These are phyloP conservation scores for Gasteruption jaculator DNA, from an alignment of 2,888 invertebrate genomes.

Conservation along the genomic window DNA sequence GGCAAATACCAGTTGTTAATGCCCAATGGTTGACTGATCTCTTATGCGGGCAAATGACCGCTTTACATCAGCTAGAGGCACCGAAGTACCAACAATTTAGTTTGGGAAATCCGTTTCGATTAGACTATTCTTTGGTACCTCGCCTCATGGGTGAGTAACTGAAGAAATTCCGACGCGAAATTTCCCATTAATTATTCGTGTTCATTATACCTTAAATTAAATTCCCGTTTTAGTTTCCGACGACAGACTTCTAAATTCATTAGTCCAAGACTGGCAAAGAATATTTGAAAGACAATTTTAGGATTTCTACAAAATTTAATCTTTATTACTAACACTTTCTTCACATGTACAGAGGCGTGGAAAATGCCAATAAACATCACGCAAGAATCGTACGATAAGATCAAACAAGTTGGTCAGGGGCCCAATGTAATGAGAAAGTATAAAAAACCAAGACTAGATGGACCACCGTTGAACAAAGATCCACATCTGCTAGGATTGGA, in stretches of 20 bases:
- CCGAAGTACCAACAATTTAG: constrained; percentile 87
- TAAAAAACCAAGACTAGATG: constrained; percentile 47
- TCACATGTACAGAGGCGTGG: constrained; percentile 88
- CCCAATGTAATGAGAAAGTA: constrained; percentile 48
- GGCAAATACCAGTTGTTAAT: constrained; percentile 88
- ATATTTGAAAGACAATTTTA: too few species aligned
- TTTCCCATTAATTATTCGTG: neutral
- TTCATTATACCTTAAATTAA: constrained; percentile 2
- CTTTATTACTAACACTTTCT: constrained; percentile 12
- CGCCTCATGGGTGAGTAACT: constrained; percentile 80
- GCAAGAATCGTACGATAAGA: constrained; percentile 80
- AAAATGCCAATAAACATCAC: constrained; percentile 88
- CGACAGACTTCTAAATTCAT: too few species aligned
- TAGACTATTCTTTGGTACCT: constrained; percentile 81
- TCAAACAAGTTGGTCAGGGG: constrained; percentile 63
- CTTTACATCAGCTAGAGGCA: constrained; percentile 74
- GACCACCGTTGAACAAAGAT: constrained; percentile 43
- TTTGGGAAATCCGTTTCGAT: constrained; percentile 72
- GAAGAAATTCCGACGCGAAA: neutral
- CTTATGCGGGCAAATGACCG: constrained; percentile 80
- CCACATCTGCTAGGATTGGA: constrained; percentile 46
- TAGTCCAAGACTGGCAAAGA: too few species aligned
- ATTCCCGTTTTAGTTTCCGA: too few species aligned
- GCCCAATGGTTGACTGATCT: constrained; percentile 92
- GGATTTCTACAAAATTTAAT: constrained; percentile 13